Percentiles rank a stretch among this genome's conserved stretches.
Evolutionary conservation across 2,797 vertebrate genomes (phyloP).

Genomic region (Toxotes lorentzi): DNA sequence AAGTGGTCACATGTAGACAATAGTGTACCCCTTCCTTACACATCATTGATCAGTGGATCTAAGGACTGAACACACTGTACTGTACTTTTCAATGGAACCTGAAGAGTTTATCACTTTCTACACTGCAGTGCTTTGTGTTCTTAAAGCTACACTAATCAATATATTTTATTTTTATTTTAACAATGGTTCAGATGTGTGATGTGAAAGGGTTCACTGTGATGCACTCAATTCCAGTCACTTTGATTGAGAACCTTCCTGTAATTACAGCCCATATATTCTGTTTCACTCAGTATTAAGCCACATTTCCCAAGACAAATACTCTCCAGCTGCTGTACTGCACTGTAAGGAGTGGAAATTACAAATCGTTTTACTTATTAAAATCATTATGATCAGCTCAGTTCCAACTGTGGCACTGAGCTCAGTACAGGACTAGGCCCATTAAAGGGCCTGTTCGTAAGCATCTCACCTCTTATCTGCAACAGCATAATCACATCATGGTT

Average conservation of each 20-base stretch:
- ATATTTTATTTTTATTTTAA: background rate
- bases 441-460: background rate
- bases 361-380: background rate
- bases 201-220: background rate
- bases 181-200: background rate
- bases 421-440: background rate
- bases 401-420: background rate
- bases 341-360: background rate
- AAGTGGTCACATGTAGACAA: background rate
- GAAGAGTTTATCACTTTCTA: background rate
- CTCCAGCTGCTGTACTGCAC: background rate
- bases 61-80: slow-evolving; percentile 13
- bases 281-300: no score
- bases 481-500: background rate
- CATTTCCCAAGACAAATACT: background rate
- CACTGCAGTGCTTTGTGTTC: background rate
- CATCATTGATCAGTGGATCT: slow-evolving; percentile 2
- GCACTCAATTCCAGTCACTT: background rate
- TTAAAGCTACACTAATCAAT: background rate
- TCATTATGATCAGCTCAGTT: background rate
- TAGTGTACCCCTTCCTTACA: background rate
- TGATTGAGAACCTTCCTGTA: background rate
- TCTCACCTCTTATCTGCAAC: no score
- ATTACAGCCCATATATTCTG: background rate
- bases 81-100: background rate